Percentiles rank a stretch among this genome's conserved stretches.
Evolutionary conservation across 2,888 invertebrate genomes (phyloP).

Genomic region (Criorhina ranunculi): DNA sequence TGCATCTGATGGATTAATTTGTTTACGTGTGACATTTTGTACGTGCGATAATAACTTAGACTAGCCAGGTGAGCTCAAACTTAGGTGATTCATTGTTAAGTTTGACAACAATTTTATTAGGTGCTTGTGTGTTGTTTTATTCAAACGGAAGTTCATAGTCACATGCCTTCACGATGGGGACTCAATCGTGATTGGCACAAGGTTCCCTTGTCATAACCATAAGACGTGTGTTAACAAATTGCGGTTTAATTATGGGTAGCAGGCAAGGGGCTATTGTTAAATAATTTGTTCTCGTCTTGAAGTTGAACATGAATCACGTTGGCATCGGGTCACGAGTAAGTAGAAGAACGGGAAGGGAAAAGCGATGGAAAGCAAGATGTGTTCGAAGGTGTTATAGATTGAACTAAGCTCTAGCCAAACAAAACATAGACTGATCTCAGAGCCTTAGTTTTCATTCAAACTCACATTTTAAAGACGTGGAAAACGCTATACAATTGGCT

Average conservation of each 20-base stretch:
- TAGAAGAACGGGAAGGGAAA: too few species aligned
- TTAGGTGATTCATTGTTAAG: background rate
- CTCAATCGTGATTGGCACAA: conserved; percentile 26
- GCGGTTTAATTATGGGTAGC: background rate
- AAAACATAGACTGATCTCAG: too few species aligned
- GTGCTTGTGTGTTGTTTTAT: conserved; percentile 7
- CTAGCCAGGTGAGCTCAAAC: conserved; percentile 5
- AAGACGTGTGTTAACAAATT: background rate
- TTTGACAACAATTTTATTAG: background rate
- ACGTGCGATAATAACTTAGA: conserved; percentile 24
- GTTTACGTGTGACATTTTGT: conserved; percentile 12
- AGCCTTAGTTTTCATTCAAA: too few species aligned
- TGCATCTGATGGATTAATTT: conserved; percentile 6
- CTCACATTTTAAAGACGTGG: too few species aligned
- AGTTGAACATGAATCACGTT: too few species aligned
- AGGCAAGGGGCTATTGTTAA: background rate
- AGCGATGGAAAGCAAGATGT: too few species aligned
- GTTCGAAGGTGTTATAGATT: too few species aligned
- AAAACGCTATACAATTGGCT: too few species aligned
- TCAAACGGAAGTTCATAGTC: conserved; percentile 36
- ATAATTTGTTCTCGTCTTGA: too few species aligned
- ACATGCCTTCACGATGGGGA: background rate
- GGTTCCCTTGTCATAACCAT: background rate
- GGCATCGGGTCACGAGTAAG: too few species aligned
- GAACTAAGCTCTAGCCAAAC: too few species aligned